Evolutionary conservation across 1,140 invertebrate genomes (phyloP).

Genomic region (Rhynchophorus ferrugineus): DNA sequence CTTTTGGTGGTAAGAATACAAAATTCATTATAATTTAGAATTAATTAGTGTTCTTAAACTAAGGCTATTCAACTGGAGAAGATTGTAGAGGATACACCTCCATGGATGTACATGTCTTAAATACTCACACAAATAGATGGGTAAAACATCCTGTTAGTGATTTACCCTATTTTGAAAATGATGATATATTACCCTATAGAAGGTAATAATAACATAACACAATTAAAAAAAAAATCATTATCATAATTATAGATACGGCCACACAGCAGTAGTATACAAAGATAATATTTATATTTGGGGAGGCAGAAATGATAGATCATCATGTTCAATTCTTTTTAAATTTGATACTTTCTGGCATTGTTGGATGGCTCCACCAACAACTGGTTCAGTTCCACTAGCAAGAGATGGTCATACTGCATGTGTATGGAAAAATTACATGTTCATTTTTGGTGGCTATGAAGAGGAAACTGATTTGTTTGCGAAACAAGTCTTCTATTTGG

Average conservation of each 20-base stretch:
- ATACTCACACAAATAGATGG: slow-evolving; percentile 63
- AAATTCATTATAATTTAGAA: not conserved
- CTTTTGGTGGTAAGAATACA: slow-evolving; percentile 61
- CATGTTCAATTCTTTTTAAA: slow-evolving; percentile 70
- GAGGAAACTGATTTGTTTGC: slow-evolving; percentile 72
- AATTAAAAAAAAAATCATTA: no score
- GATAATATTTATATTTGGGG: slow-evolving; percentile 83
- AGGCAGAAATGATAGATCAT: slow-evolving; percentile 75
- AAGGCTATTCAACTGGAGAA: slow-evolving; percentile 70
- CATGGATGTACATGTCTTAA: slow-evolving; percentile 83
- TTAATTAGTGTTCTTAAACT: not conserved
- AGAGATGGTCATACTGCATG: slow-evolving; percentile 87
- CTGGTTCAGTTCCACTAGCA: slow-evolving; percentile 63
- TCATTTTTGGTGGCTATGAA: slow-evolving; percentile 83
- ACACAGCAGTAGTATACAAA: slow-evolving; percentile 73
- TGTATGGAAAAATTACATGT: slow-evolving; percentile 75
- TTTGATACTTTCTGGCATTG: slow-evolving; percentile 65
- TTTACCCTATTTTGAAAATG: slow-evolving; percentile 39
- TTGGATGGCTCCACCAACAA: slow-evolving; percentile 60
- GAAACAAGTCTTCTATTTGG: slow-evolving; percentile 66
- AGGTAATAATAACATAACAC: slow-evolving; percentile 14
- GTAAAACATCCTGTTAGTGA: slow-evolving; percentile 43
- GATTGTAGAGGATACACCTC: slow-evolving; percentile 61
- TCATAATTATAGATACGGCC: slow-evolving; percentile 66
- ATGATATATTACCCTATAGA: slow-evolving; percentile 39